Base-by-base conservation (phyloP, 2,888 invertebrate species). In the Tromatobia lineatoria region DNA sequence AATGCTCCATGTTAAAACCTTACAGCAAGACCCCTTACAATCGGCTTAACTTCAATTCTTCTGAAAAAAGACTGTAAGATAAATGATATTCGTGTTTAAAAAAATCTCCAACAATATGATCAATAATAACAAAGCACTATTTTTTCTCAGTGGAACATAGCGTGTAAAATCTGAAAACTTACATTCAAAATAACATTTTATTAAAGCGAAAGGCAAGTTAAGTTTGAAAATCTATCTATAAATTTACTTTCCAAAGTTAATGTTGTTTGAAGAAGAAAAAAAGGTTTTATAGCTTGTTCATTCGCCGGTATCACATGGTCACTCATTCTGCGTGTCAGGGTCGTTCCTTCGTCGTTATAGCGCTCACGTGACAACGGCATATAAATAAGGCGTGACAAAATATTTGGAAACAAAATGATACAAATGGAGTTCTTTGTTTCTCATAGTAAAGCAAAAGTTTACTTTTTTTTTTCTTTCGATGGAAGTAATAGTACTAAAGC, bases 341-440 rank as follows among this genome's bases (percentile, higher is more conserved):
- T 67, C 77, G 50, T 66, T 70, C 52, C 69, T 52, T 29, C 67
- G 47, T 20, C 18, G 34, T 64, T 42, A 70, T 57, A 11, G 70
- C 74, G 84, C 84, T 78, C 80, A 84, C 81, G 84, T 84, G 78
- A 81, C 74, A 57, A 61, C 57, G 47, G 38, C 57, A 70, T 29
- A 52, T 4, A 52, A 47, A 25, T 11, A 50, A 54, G 76, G 38
- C 20, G 45, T 54, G 45, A 45, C 74, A 23, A 64, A 47, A n/a
- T n/a, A 34, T 38, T 54, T 54, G 18, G 11, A 20, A 29, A 4
- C 34, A 18, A 71, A 29, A 54, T 20, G 13, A 42, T 20, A 18
- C 2, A 15, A 50, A 50, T 38, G n/a, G 29, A 29, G 29, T 29
- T 29, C 3, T 4, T 29, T 3, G 29, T 3, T 29, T 29, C 4